Conservation (phyloP, 2,113 vertebrate genomes). For the Oenanthe oenanthe region DNA sequence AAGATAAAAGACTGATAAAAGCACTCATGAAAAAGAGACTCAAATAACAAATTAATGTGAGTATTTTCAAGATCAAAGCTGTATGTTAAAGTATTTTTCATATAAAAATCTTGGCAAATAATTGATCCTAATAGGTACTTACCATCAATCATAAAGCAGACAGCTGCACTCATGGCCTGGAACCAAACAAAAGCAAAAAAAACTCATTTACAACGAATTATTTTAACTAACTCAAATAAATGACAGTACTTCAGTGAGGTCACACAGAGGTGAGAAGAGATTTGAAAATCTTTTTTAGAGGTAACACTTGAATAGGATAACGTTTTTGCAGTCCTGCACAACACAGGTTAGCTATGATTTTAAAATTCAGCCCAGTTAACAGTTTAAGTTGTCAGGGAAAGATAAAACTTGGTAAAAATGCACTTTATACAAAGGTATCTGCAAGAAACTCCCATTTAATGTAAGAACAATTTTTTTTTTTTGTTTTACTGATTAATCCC, state of each 20-base stretch:
- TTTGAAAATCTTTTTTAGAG: not conserved
- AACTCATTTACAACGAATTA: not conserved
- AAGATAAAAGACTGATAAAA: not conserved
- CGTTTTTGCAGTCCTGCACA: not conserved
- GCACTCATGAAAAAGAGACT: not conserved
- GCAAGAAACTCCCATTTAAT: not conserved
- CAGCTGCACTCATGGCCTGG: constrained; percentile 97
- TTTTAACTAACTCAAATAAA: not conserved
- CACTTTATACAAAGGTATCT: not conserved
- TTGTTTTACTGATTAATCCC: not conserved
- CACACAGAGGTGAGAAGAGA: not conserved
- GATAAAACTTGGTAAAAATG: not conserved
- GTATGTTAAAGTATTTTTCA: not conserved
- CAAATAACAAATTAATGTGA: not conserved
- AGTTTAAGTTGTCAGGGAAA: not conserved
- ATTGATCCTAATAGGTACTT: constrained; percentile 59
- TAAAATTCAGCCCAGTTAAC: not conserved
- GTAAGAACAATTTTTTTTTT: not conserved
- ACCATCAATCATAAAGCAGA: constrained; percentile 98
- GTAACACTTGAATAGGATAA: not conserved
- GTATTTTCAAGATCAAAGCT: not conserved
- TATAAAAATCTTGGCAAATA: not conserved
- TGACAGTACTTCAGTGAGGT: not conserved
- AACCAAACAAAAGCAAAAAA: constrained; percentile 52
- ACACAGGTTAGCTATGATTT: not conserved